These are phyloP conservation scores for Mesochorus sp. DNA, from an alignment of 2,888 invertebrate species.

Conservation along the genomic window DNA sequence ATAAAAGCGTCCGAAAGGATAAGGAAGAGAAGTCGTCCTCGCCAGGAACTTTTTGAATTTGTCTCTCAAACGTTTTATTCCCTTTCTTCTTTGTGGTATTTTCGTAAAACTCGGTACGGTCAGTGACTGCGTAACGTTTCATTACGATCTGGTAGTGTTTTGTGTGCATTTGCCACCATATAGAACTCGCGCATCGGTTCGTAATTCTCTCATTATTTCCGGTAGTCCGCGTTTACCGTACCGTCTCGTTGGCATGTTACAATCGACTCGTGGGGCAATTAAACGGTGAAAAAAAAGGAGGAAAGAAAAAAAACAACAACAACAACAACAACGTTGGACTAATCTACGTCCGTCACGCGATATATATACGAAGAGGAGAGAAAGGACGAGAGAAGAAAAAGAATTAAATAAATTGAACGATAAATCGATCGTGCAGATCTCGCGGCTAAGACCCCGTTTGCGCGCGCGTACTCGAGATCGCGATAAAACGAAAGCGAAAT, in stretches of 20 bases:
- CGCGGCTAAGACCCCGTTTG: too few relatives aligned
- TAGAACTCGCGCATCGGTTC: conserved; percentile 11
- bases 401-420: background rate
- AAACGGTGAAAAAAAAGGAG: conserved; percentile 6
- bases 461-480: too few relatives aligned
- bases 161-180: conserved; percentile 34
- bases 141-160: conserved; percentile 43
- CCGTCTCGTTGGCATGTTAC: conserved; percentile 22
- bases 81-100: conserved; percentile 4
- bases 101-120: conserved; percentile 39
- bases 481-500: background rate
- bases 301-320: too few relatives aligned
- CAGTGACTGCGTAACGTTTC: conserved; percentile 48
- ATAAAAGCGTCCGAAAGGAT: too few relatives aligned
- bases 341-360: conserved; percentile 24
- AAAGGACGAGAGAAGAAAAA: background rate
- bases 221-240: conserved; percentile 52
- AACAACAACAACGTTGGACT: background rate
- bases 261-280: conserved; percentile 22
- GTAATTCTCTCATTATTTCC: conserved; percentile 59
- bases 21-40: too few relatives aligned
- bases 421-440: conserved; percentile 20
- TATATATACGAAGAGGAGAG: background rate
- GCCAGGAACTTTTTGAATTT: background rate
- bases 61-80: background rate